Percentiles rank a stretch among this genome's conserved stretches.
phyloP scores from a whole-genome alignment of 2,797 vertebrate genomes.

The Leontocebus nigricollis region DNA sequence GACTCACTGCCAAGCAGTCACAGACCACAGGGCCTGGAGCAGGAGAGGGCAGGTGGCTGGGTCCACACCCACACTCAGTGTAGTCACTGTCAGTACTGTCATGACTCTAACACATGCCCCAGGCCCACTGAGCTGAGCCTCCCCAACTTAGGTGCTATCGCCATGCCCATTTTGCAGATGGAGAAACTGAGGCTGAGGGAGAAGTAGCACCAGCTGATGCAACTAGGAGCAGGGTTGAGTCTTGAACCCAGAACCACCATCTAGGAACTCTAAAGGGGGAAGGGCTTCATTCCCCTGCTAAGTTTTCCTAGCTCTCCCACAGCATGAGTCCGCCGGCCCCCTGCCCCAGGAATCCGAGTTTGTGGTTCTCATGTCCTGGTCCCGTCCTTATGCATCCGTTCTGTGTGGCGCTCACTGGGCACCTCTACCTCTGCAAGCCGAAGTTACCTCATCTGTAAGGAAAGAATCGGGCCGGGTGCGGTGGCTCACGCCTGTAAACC shows the following conservation, averaged over 20 bases:
- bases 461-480: no score
- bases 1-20: background rate
- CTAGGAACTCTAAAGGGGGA: background rate
- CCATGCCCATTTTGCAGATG: rapidly evolving
- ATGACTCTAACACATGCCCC: rapidly evolving
- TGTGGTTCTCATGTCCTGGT: no score
- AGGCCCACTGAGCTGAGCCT: background rate
- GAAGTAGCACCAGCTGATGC: rapidly evolving
- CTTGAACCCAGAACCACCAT: background rate
- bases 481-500: no score
- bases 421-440: rapidly evolving
- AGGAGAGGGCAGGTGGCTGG: background rate
- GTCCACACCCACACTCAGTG: background rate
- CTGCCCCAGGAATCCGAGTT: background rate
- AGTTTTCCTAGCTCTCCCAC: rapidly evolving
- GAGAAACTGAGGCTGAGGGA: background rate
- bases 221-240: background rate
- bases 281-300: no score
- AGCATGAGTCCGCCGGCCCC: background rate
- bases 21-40: background rate
- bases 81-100: background rate
- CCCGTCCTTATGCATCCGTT: rapidly evolving
- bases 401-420: rapidly evolving
- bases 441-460: background rate
- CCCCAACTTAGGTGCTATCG: rapidly evolving